Percentiles rank a stretch among this genome's conserved stretches.
phyloP scores from a whole-genome alignment of 2,797 vertebrate species.

The Sphenodon punctatus region DNA sequence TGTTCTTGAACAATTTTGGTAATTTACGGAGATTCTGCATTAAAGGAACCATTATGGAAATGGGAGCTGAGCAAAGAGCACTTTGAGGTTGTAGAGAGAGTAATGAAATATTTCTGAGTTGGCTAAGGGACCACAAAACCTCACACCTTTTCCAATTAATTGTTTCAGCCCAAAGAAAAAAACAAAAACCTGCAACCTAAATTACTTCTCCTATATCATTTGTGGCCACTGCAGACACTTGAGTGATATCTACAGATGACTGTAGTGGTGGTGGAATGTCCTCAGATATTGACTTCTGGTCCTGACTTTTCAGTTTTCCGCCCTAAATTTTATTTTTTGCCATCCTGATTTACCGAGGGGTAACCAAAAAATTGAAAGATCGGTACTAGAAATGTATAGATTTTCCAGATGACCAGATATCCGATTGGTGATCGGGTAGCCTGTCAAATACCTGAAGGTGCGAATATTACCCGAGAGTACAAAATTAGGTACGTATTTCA shows the following conservation, averaged over 20 bases:
- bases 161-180: not conserved
- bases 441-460: too few species aligned
- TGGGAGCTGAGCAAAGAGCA: not conserved
- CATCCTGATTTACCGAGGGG: too few species aligned
- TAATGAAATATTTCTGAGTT: not conserved
- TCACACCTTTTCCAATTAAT: not conserved
- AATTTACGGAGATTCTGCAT: not conserved
- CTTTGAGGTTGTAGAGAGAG: not conserved
- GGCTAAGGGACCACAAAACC: not conserved
- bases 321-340: too few species aligned
- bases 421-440: too few species aligned
- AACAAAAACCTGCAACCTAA: not conserved
- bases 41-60: not conserved
- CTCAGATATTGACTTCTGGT: not conserved
- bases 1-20: not conserved
- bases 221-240: not conserved
- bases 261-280: not conserved
- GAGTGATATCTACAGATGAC: not conserved
- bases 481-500: too few species aligned
- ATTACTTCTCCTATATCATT: not conserved
- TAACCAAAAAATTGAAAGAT: too few species aligned
- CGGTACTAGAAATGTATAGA: too few species aligned
- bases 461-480: too few species aligned
- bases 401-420: too few species aligned
- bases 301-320: too few species aligned